A percentile compares a stretch with the other conserved stretches of the same genome.
Conservation (phyloP, 2,888 invertebrate genomes). For the Nephrocerus scutellatus region DNA sequence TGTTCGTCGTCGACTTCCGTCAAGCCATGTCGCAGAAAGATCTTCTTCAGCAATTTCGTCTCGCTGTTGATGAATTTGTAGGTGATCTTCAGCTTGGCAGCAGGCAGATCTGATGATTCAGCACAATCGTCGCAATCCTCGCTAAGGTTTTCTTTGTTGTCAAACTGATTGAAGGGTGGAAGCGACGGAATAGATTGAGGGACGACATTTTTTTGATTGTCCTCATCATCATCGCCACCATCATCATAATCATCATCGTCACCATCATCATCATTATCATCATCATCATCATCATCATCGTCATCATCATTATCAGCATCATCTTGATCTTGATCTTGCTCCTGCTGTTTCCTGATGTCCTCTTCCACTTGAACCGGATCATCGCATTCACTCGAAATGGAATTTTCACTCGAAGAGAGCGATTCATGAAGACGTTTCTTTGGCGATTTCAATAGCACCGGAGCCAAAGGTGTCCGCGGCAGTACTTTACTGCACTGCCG, state of each 20-base stretch:
- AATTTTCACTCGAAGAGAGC: conserved; percentile 41
- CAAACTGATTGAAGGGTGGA: conserved; percentile 19
- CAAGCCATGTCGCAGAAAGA: conserved; percentile 72
- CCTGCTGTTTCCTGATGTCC: conserved; percentile 1
- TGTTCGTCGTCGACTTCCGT: conserved; percentile 62
- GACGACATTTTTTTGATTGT: conserved; percentile 26
- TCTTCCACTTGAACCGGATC: conserved; percentile 33
- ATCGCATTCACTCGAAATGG: conserved; percentile 42
- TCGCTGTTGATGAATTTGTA: conserved; percentile 78
- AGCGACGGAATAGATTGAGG: too few species aligned
- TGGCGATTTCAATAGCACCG: conserved; percentile 13
- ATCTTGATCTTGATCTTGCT: conserved; percentile 2
- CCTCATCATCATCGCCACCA: conserved; percentile 24
- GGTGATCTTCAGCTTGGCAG: conserved; percentile 62
- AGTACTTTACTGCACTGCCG: too few species aligned
- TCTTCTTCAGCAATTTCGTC: conserved; percentile 67
- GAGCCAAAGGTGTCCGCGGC: neutral
- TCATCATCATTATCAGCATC: neutral
- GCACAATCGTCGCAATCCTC: conserved; percentile 28
- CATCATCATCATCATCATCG: neutral
- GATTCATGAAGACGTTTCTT: conserved; percentile 30
- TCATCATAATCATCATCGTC: conserved; percentile 5
- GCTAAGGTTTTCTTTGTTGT: conserved; percentile 8
- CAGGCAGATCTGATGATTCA: conserved; percentile 54
- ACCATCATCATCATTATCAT: neutral